Percentiles rank a stretch among this genome's conserved stretches.
These are phyloP conservation scores for Muscina levida DNA, from an alignment of 2,888 invertebrate species.

Conservation along the genomic window DNA sequence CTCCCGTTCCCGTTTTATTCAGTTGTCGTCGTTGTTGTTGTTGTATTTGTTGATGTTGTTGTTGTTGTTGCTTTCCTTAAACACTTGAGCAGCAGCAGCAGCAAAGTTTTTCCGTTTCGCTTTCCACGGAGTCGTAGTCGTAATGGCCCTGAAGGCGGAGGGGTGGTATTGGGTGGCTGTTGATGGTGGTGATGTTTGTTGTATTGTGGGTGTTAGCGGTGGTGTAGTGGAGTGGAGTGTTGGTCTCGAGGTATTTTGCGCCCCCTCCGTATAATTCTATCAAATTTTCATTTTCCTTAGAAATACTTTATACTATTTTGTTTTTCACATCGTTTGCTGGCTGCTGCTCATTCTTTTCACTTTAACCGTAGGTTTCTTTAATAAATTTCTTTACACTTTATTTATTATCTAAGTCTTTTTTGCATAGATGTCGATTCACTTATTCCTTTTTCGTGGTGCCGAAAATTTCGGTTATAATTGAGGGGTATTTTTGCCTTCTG, in stretches of 20 bases:
- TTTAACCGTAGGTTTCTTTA: slow-evolving; percentile 6
- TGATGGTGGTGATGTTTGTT: not conserved
- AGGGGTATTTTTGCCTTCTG: slow-evolving; percentile 17
- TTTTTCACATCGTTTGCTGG: slow-evolving; percentile 31
- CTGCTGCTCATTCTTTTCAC: slow-evolving; percentile 56
- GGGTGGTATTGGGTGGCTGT: not conserved
- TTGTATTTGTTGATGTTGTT: too few relatives aligned
- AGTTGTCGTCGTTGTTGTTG: slow-evolving; percentile 29
- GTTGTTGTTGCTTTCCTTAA: slow-evolving; percentile 26
- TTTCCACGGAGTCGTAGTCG: slow-evolving; percentile 18
- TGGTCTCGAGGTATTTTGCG: slow-evolving; percentile 2
- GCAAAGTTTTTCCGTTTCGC: slow-evolving; percentile 43
- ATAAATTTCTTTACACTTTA: too few relatives aligned
- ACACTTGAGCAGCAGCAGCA: slow-evolving; percentile 63
- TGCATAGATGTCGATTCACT: not conserved
- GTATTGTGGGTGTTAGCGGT: not conserved
- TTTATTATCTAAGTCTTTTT: slow-evolving; percentile 17
- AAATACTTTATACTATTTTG: slow-evolving; percentile 29
- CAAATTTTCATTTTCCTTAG: slow-evolving; percentile 46
- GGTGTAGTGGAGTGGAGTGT: not conserved
- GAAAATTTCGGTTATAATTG: slow-evolving; percentile 35
- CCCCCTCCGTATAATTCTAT: slow-evolving; percentile 27
- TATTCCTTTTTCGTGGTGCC: slow-evolving; percentile 21
- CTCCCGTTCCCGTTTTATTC: slow-evolving; percentile 47
- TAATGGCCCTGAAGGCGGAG: not conserved